A percentile compares a stretch with the other conserved stretches of the same genome.
phyloP scores from a whole-genome alignment of 2,113 vertebrate species.

The Malurus melanocephalus region DNA sequence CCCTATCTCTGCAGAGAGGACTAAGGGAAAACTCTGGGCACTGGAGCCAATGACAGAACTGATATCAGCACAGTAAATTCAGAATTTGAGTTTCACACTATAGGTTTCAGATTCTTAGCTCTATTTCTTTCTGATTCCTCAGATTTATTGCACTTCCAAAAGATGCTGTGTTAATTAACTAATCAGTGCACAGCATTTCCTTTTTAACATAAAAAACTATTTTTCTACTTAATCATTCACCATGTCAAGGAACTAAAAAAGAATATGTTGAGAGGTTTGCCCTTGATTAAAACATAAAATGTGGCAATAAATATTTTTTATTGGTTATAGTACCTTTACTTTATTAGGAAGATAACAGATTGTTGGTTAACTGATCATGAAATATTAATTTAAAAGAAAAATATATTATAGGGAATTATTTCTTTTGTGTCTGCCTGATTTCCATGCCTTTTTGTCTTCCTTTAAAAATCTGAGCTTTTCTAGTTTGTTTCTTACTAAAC shows the following conservation, averaged over 20 bases:
- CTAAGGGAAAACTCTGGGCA: not conserved
- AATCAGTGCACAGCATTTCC: not conserved
- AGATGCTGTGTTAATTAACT: slow-evolving; percentile 8
- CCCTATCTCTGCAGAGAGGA: not conserved
- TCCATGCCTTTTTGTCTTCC: not conserved
- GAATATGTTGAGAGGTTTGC: slow-evolving; percentile 53
- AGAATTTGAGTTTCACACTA: not conserved
- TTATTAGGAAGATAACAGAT: slow-evolving; percentile 69
- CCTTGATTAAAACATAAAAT: slow-evolving; percentile 74
- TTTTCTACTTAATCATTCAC: slow-evolving; percentile 33
- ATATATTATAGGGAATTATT: slow-evolving; percentile 53
- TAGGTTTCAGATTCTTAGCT: not conserved
- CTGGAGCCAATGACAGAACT: not conserved
- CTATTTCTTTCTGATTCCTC: not conserved
- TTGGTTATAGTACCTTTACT: slow-evolving; percentile 62
- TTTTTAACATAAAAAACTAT: slow-evolving; percentile 32
- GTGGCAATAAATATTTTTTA: slow-evolving; percentile 76
- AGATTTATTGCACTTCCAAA: slow-evolving; percentile 47
- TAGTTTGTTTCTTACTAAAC: not conserved
- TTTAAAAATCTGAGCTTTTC: not conserved
- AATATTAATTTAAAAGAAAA: slow-evolving; percentile 76
- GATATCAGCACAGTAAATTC: not conserved
- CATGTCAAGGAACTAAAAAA: slow-evolving; percentile 42
- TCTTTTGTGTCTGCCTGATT: slow-evolving; percentile 26
- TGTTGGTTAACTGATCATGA: slow-evolving; percentile 71